Evolutionary conservation across 2,113 vertebrate genomes (phyloP), one percentile per base, ranked within the genome.

Genomic region (Chloropsis cyanopogon): DNA sequence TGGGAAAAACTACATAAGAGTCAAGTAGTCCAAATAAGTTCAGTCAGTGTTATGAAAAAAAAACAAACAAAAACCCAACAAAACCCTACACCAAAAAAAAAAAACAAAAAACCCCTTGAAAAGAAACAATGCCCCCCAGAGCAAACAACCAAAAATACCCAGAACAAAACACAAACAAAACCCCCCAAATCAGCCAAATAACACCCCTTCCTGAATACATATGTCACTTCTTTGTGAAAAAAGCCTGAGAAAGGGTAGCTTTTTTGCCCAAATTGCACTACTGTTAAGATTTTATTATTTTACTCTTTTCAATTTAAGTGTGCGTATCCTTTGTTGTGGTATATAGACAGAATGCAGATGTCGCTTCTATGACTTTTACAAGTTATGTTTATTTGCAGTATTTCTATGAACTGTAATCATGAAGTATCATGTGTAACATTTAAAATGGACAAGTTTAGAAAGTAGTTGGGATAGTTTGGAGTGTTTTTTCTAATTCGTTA

Each of bases 31-130:
- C n/a, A 65, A n/a, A 24, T 41, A 59, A 44, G 7, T 47, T 81
- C 8, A 2, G 9, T 68, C 35, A 59, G 8, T 53, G 9, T 50
- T 79, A 60, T 0, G 0, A 11, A n/a, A 47, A 33, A 56, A 49
- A 41, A 11, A 4, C 2, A 33, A 46, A 23, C 13, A 28, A 54
- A 49, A 44, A 3, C 12, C 6, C 44, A 31, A 13, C 41, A 75
- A n/a, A 60, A n/a, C 15, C 29, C 11, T 13, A 33, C 33, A 39
- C 19, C 4, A 25, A 49, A 44, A 52, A 21, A 37, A 59, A 56
- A 37, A 37, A 37, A 37, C 37, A 37, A 37, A 33, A 33, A 19
- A 37, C 8, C 37, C 37, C 37, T 37, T 37, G 37, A 10, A 33
- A 33, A 19, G 39, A 44, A 46, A 26, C 7, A 19, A 11, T n/a